Conservation (phyloP, 1,140 invertebrate species). For the Doryteuthis pealeii region DNA sequence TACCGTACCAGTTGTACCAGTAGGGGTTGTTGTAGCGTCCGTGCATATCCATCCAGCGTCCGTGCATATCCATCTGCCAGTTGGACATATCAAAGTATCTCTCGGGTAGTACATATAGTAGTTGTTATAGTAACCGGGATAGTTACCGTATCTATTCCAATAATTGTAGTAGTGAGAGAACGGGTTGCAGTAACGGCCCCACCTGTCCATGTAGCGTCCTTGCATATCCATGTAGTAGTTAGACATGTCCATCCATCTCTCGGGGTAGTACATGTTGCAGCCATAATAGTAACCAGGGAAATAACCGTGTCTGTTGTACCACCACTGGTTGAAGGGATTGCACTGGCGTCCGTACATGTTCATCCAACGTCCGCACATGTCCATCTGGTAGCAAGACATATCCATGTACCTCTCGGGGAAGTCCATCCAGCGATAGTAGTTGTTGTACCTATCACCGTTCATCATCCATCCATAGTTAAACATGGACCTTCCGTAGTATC, state of each 20-base stretch:
- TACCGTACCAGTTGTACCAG: background rate
- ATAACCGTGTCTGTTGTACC: too few species aligned
- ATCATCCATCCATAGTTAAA: background rate
- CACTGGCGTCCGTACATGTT: background rate
- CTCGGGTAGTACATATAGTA: slow-evolving; percentile 5
- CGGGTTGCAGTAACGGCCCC: background rate
- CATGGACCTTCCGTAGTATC: too few species aligned
- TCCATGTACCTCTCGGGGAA: background rate
- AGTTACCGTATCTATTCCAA: background rate
- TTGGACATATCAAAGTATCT: slow-evolving; percentile 6
- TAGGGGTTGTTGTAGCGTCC: background rate
- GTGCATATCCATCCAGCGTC: slow-evolving; percentile 6
- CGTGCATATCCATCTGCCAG: background rate
- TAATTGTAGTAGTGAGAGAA: background rate
- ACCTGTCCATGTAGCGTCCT: background rate
- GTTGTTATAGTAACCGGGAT: background rate
- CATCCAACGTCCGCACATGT: background rate
- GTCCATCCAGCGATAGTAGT: background rate
- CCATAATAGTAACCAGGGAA: background rate
- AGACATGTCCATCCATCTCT: background rate
- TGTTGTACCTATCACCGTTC: background rate
- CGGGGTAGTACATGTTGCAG: background rate
- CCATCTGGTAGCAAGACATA: background rate
- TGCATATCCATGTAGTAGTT: background rate
- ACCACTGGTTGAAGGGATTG: background rate